Evolutionary conservation across 2,797 vertebrate genomes (phyloP).

Genomic region (Rhinophrynus dorsalis): DNA sequence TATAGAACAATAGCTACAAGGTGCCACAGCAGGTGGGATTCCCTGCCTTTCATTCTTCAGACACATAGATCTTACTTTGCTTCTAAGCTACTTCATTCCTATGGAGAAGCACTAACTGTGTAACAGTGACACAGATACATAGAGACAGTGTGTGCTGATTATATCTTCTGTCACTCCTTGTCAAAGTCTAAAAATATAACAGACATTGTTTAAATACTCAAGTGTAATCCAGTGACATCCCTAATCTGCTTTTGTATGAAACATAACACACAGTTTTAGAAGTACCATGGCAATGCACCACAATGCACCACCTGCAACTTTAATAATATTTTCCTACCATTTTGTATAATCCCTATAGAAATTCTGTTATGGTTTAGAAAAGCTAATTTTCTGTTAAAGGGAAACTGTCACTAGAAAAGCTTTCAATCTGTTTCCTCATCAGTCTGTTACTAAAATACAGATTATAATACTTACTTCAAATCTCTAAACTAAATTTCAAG

Average conservation of each 20-base stretch:
- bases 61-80: slow-evolving; percentile 14
- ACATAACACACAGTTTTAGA: slow-evolving; percentile 16
- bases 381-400: too few species aligned
- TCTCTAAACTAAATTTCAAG: too few species aligned
- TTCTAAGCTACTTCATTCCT: slow-evolving; percentile 18
- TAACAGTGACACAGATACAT: slow-evolving; percentile 33
- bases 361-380: too few species aligned
- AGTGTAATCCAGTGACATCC: slow-evolving; percentile 30
- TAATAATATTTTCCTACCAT: too few species aligned
- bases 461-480: too few species aligned
- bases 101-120: slow-evolving; percentile 12
- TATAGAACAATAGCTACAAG: too few species aligned
- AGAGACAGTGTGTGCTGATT: slow-evolving; percentile 35
- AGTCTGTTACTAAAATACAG: too few species aligned
- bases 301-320: too few species aligned
- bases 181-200: slow-evolving; percentile 34
- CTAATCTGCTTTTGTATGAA: slow-evolving; percentile 39
- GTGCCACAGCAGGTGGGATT: too few species aligned
- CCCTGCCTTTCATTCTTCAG: slow-evolving; percentile 8
- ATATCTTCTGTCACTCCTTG: slow-evolving; percentile 40
- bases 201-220: slow-evolving; percentile 36
- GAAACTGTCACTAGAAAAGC: too few species aligned
- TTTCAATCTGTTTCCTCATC: too few species aligned
- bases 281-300: not conserved
- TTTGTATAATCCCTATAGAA: too few species aligned